Evolutionary conservation across 1,140 invertebrate species (phyloP).

Genomic region (Lanistes nyassanus): DNA sequence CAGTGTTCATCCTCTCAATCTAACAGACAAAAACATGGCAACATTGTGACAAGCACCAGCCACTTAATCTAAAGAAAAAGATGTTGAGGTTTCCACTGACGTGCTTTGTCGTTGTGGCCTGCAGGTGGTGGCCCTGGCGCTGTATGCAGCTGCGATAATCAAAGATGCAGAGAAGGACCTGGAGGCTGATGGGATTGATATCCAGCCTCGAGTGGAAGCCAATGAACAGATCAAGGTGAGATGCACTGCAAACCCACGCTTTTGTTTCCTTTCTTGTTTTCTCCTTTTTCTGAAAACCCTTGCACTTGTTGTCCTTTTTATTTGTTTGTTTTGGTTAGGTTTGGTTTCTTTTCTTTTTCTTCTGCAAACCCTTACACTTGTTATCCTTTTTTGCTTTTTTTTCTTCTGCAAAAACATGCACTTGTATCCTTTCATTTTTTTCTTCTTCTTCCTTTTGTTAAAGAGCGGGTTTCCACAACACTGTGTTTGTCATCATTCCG

Average conservation of each 20-base stretch:
- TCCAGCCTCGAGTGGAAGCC: slow-evolving; percentile 50
- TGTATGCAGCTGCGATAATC: slow-evolving; percentile 44
- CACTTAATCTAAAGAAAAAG: no score
- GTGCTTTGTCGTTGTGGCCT: slow-evolving; percentile 12
- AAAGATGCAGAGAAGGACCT: slow-evolving; percentile 38
- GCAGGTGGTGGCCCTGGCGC: slow-evolving; percentile 50
- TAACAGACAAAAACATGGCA: no score
- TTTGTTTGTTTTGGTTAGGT: background rate
- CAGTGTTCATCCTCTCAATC: no score
- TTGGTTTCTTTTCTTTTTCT: background rate
- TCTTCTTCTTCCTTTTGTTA: no score
- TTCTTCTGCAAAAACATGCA: no score
- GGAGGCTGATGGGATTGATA: slow-evolving; percentile 53
- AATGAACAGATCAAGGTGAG: slow-evolving; percentile 45
- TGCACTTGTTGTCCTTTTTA: background rate
- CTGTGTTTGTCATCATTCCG: no score
- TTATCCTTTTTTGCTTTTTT: no score
- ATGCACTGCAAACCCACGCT: background rate
- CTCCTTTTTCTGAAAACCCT: background rate
- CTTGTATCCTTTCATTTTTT: no score
- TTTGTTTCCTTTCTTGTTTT: no score
- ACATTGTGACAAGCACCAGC: no score
- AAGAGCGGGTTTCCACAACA: no score
- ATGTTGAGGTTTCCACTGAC: background rate
- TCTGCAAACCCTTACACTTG: background rate